Evolutionary conservation across 2,113 vertebrate species (phyloP), one percentile per base, ranked within the genome.

Genomic region (Shinisaurus crocodilurus): DNA sequence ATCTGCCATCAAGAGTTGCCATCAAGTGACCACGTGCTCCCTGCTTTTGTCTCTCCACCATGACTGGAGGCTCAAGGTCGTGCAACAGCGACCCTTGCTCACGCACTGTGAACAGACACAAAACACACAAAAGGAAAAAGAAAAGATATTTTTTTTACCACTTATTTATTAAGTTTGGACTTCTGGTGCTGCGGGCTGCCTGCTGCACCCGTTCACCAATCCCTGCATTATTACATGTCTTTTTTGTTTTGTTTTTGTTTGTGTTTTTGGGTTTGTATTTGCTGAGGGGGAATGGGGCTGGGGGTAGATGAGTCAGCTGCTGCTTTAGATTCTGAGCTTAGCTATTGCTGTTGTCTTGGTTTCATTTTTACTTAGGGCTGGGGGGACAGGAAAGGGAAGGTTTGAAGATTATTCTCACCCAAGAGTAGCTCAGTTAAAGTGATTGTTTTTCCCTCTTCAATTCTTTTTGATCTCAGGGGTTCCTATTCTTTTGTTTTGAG

Each of bases 91-190:
- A 80, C 67, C 83, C 72, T 90, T 75, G 83, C 85, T 92, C 89
- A 92, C 54, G 91, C 89, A 93, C 93, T 93, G 89, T 93, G 91
- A 93, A 92, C 89, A 90, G 88, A 91, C 86, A 83, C 60, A 92
- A 75, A 70, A 87, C 54, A 72, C 54, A 72, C 50, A 86, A 80
- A 89, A 89, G 69, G 75, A 60, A 90, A 90, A 79, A 91, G 74
- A 82, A 87, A 82, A 76, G 48, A 77, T 85, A 85, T 88, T 90
- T 89, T 90, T 93, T 92, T 92, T 90, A 88, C 86, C 83, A 80
- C 89, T 92, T 92, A 92, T 93, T 93, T 93, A 93, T 92, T 92
- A 92, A 90, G 91, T 90, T 88, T 93, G 82, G 91, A 93, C 87
- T 90, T 89, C 75, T 50, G 69, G 83, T 76, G 86, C 89, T 88